These are phyloP conservation scores for Leptodirus hochenwartii DNA, from an alignment of 2,888 invertebrate genomes.

Conservation along the genomic window DNA sequence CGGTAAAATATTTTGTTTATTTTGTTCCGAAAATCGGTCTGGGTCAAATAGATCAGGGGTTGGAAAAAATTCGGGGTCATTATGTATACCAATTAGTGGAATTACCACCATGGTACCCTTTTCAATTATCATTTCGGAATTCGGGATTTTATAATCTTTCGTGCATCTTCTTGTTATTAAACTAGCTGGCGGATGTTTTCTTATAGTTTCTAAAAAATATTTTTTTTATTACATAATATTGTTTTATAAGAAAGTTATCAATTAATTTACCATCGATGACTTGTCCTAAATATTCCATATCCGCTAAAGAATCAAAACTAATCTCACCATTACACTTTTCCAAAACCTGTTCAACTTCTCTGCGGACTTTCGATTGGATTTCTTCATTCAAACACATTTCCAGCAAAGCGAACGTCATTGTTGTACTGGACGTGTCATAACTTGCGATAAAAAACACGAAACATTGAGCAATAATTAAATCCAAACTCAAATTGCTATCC, in stretches of 20 bases:
- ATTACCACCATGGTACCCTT: constrained; percentile 16
- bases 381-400: constrained; percentile 24
- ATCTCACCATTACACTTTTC: not conserved
- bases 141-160: constrained; percentile 6
- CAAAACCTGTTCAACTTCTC: constrained; percentile 19
- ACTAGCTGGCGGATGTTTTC: constrained; percentile 8
- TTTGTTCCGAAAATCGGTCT: constrained; percentile 17
- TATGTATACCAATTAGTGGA: constrained; percentile 18
- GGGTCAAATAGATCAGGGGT: constrained; percentile 22
- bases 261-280: constrained; percentile 1
- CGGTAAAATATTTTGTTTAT: constrained; percentile 13
- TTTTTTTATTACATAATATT: not conserved
- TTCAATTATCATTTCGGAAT: constrained; percentile 5
- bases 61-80: constrained; percentile 18
- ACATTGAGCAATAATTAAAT: constrained; percentile 21
- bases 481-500: constrained; percentile 15
- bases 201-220: constrained; percentile 9
- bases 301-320: not conserved
- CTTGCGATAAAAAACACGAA: constrained; percentile 29
- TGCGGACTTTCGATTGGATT: constrained; percentile 25
- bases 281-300: constrained; percentile 1
- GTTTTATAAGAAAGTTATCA: too few species aligned
- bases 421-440: constrained; percentile 28
- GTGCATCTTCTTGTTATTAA: constrained; percentile 7
- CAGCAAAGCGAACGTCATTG: constrained; percentile 24